Percentiles rank a stretch among this genome's conserved stretches.
Conservation (phyloP, 2,888 invertebrate species). For the Pollenia angustigena region DNA sequence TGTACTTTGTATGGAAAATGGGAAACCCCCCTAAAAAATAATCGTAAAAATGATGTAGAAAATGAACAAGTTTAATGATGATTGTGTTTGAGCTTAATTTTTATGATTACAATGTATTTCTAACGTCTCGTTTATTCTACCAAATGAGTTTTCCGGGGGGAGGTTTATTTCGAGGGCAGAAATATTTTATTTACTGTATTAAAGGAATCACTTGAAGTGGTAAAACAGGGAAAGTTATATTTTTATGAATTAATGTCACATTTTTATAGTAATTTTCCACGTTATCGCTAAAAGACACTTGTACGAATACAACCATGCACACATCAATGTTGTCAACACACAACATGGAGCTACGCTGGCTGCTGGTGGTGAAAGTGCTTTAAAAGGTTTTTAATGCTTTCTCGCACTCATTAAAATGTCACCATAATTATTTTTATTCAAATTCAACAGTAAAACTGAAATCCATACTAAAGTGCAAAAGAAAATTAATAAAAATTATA, state of each 20-base stretch:
- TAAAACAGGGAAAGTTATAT: not conserved
- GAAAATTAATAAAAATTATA: slow-evolving; percentile 24
- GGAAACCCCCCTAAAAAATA: slow-evolving; percentile 66
- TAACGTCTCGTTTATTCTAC: slow-evolving; percentile 18
- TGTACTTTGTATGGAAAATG: slow-evolving; percentile 64
- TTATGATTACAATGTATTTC: slow-evolving; percentile 67
- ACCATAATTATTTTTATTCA: slow-evolving; percentile 44
- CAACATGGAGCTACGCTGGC: too few species aligned
- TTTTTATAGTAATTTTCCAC: slow-evolving; percentile 37
- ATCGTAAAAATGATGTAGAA: slow-evolving; percentile 70
- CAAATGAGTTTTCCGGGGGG: not conserved
- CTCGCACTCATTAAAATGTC: slow-evolving; percentile 1
- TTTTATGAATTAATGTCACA: slow-evolving; percentile 19
- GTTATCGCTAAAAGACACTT: slow-evolving; percentile 64
- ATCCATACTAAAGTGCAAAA: not conserved
- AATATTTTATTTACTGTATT: slow-evolving; percentile 35
- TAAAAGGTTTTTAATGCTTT: not conserved
- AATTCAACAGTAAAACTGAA: slow-evolving; percentile 25
- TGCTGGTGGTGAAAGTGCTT: not conserved
- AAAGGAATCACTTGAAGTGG: not conserved
- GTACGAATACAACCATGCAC: slow-evolving; percentile 25
- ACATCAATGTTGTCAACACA: slow-evolving; percentile 33
- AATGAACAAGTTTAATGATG: slow-evolving; percentile 74
- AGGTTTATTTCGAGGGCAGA: slow-evolving; percentile 26
- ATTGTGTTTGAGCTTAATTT: slow-evolving; percentile 74